Percentiles rank a stretch among this genome's conserved stretches.
These are phyloP conservation scores for Papilio polytes DNA, from an alignment of 1,140 invertebrate species.

Conservation along the genomic window DNA sequence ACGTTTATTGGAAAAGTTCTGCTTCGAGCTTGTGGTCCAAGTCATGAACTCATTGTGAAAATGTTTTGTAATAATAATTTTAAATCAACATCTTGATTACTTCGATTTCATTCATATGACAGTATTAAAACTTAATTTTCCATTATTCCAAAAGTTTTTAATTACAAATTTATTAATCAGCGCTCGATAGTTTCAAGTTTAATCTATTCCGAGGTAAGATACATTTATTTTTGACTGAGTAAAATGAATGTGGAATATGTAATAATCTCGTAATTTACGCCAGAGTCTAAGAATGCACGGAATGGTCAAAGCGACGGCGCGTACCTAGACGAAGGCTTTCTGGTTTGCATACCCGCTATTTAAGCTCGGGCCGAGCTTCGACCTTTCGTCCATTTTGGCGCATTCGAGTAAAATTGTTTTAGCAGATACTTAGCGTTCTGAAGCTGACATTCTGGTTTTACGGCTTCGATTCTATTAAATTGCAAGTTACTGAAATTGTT, in stretches of 20 bases:
- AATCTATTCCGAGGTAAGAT: too few relatives aligned
- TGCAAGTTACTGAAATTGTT: neutral
- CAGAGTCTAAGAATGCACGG: conserved; percentile 54
- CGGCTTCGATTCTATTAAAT: neutral
- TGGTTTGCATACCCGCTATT: conserved; percentile 42
- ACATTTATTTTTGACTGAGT: too few relatives aligned
- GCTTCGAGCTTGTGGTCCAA: conserved; percentile 48
- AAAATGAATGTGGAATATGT: neutral
- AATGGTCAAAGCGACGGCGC: conserved; percentile 57
- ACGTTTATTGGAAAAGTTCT: conserved; percentile 80
- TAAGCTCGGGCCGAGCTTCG: conserved; percentile 27
- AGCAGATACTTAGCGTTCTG: conserved; percentile 11
- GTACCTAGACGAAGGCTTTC: conserved; percentile 53
- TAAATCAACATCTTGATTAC: neutral
- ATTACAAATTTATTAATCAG: too few relatives aligned
- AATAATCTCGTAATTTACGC: conserved; percentile 45
- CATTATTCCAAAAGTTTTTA: too few relatives aligned
- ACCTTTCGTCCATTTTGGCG: conserved; percentile 38
- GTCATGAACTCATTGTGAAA: conserved; percentile 40
- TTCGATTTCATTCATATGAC: too few relatives aligned
- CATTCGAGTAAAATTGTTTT: conserved; percentile 37
- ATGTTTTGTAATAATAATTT: neutral
- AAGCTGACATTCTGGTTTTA: neutral
- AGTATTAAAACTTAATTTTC: too few relatives aligned
- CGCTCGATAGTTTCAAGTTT: too few relatives aligned